Evolutionary conservation across 2,797 vertebrate genomes (phyloP).

Genomic region (Lutra lutra): DNA sequence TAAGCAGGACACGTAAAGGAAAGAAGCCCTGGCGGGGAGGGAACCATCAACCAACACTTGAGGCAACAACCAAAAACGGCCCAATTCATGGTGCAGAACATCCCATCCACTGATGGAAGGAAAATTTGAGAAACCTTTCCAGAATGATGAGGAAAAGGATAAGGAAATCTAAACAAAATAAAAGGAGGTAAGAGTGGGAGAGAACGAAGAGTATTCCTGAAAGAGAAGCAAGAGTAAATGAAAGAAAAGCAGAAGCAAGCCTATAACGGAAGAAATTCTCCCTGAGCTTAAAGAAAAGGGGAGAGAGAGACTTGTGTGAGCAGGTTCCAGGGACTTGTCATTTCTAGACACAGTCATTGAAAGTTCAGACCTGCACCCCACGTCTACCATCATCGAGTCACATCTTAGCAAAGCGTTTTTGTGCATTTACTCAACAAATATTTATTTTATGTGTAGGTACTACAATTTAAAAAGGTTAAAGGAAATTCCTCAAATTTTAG

Average conservation of each 20-base stretch:
- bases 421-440: background rate
- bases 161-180: background rate
- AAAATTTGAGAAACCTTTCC: background rate
- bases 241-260: background rate
- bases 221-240: background rate
- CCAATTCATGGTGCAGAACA: background rate
- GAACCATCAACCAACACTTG: background rate
- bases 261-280: background rate
- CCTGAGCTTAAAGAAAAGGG: background rate
- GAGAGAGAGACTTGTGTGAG: background rate
- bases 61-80: background rate
- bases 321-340: background rate
- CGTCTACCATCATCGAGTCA: background rate
- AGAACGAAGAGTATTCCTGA: background rate
- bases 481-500: background rate
- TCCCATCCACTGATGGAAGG: background rate
- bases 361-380: too few species aligned
- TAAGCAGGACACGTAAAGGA: background rate
- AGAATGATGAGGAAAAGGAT: background rate
- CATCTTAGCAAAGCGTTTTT: background rate
- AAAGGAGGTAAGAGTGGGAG: background rate
- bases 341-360: background rate
- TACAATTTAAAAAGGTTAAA: background rate
- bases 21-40: accelerated
- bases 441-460: background rate